phyloP scores from a whole-genome alignment of 2,888 invertebrate species.

The Leptothorax acervorum region DNA sequence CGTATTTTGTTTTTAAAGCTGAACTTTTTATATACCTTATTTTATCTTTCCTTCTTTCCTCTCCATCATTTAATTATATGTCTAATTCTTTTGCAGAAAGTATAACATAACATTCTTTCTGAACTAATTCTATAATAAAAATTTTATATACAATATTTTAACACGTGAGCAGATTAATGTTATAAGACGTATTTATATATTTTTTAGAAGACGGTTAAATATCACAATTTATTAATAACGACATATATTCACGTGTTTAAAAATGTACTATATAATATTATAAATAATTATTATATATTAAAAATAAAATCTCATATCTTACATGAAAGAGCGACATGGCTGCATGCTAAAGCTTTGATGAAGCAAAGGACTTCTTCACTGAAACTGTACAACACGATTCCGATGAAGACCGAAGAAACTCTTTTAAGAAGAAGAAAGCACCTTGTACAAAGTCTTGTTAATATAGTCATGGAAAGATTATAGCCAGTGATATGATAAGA shows the following conservation, averaged over 20 bases:
- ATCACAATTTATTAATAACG: neutral
- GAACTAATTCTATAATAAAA: slow-evolving; percentile 6
- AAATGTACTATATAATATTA: neutral
- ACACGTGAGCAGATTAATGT: neutral
- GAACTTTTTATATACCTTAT: neutral
- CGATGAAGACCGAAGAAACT: neutral
- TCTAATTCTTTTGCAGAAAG: neutral
- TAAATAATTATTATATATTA: neutral
- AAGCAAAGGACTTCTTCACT: neutral
- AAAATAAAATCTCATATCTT: neutral
- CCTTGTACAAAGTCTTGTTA: neutral
- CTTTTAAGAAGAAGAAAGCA: neutral
- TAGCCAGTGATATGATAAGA: neutral
- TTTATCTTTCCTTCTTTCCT: neutral
- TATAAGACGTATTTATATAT: neutral
- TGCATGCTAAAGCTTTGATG: neutral
- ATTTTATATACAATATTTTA: neutral
- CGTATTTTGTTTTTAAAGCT: too few species aligned
- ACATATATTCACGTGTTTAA: neutral
- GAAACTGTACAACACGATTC: neutral
- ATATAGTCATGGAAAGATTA: slow-evolving; percentile 9
- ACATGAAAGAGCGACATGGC: neutral
- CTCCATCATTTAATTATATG: neutral
- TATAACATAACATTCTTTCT: neutral
- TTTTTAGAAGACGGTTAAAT: neutral